Evolutionary conservation across 2,113 vertebrate genomes (phyloP), one percentile per base, ranked within the genome.

Genomic region (Xenopus tropicalis): DNA sequence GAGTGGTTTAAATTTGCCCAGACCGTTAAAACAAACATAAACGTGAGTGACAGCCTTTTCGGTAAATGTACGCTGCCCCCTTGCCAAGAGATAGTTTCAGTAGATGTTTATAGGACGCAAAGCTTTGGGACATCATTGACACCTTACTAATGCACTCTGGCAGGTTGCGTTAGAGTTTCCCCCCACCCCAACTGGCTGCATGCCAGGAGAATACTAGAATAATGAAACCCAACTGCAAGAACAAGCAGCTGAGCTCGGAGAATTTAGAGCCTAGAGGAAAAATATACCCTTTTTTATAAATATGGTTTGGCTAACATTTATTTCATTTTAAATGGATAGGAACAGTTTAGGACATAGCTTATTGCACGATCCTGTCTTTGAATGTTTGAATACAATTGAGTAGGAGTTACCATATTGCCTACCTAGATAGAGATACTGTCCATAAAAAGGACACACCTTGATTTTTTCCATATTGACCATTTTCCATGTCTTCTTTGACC

Each of bases 131-230:
- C 72, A 75, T 75, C 72, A 75, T 61, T 62, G 72, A 75, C 72
- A 75, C 72, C 72, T 58, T 21, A n/a, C 72, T 75, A 75, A 75
- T 75, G 72, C 72, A 75, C 72, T 75, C 58, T 75, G 72, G 72
- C 66, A 75, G 66, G 65, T 75, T 66, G 51, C 67, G 22, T 37
- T 68, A 61, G 65, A 61, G 56, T 74, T 59, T 44, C 54, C 25
- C 1, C 29, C 54, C 29, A 37, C 29, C 25, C 4, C 20, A 20
- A 58, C 66, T 75, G 72, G 72, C 66, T 23, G 58, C 6, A 11
- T 16, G 44, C 72, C 72, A 75, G 58, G 4, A 61, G 46, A 61
- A 61, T 69, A 69, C 72, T 68, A 62, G 29, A 37, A 37, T 75
- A 54, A 59, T 61, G 46, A 24, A 62, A 65, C 63, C 14, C 29